phyloP scores from a whole-genome alignment of 1,140 invertebrate genomes.

The Drosophila bocqueti region DNA sequence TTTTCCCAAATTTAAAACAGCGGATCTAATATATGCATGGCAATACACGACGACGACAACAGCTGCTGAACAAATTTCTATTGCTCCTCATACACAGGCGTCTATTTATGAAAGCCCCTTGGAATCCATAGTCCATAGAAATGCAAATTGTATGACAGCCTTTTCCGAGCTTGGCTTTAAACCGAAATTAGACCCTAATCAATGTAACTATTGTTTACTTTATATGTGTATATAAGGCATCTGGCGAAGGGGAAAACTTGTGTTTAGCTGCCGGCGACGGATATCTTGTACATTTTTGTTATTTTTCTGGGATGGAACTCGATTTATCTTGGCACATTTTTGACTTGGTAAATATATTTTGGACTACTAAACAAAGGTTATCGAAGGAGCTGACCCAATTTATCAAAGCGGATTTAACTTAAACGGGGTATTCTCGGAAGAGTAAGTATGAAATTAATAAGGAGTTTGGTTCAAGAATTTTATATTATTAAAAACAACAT shows the following conservation, averaged over 20 bases:
- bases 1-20: conserved; percentile 27
- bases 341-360: conserved; percentile 19
- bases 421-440: neutral
- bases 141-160: conserved; percentile 62
- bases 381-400: neutral
- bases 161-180: conserved; percentile 31
- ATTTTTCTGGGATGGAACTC: neutral
- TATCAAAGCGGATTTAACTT: conserved; percentile 1
- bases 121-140: conserved; percentile 15
- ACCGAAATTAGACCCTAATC: conserved; percentile 63
- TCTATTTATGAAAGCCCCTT: conserved; percentile 39
- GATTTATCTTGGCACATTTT: conserved; percentile 3
- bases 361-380: neutral
- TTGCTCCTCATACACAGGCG: conserved; percentile 22
- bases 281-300: conserved; percentile 18
- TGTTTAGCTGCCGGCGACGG: conserved; percentile 11
- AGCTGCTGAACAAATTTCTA: conserved; percentile 56
- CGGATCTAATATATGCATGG: conserved; percentile 66
- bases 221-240: conserved; percentile 20
- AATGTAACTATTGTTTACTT: conserved; percentile 62
- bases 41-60: conserved; percentile 39
- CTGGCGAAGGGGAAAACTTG: conserved; percentile 9
- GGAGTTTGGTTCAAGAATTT: neutral
- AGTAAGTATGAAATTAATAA: neutral
- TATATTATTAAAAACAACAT: too few species aligned